Evolutionary conservation across 2,888 invertebrate genomes (phyloP).

Genomic region (Eilema depressum): DNA sequence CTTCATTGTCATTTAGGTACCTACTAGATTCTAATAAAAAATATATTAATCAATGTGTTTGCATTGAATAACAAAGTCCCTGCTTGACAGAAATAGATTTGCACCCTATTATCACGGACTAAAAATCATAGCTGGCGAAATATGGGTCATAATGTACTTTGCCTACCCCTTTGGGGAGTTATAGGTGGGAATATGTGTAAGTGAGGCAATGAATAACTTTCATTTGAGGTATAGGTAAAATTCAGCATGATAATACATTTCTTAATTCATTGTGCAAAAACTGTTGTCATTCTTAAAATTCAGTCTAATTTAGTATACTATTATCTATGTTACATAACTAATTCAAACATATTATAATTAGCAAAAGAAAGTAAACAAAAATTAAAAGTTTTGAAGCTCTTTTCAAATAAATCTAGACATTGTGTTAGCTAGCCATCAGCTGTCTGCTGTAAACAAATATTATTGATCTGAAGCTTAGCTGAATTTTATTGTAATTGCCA

Average conservation of each 20-base stretch:
- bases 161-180: too few relatives aligned
- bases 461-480: slow-evolving; percentile 5
- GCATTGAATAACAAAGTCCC: too few relatives aligned
- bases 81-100: too few relatives aligned
- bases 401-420: slow-evolving; percentile 10
- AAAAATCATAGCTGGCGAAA: too few relatives aligned
- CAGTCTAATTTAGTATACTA: too few relatives aligned
- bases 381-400: background rate
- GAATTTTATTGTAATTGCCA: slow-evolving; percentile 2
- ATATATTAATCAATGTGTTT: too few relatives aligned
- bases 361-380: background rate
- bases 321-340: background rate
- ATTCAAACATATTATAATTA: background rate
- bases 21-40: too few relatives aligned
- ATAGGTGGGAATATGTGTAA: too few relatives aligned
- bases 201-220: too few relatives aligned
- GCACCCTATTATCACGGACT: too few relatives aligned
- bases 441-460: slow-evolving; percentile 29
- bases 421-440: slow-evolving; percentile 20
- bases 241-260: background rate
- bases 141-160: too few relatives aligned
- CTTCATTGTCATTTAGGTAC: too few relatives aligned
- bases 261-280: background rate
- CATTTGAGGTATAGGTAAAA: background rate
- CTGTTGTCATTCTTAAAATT: background rate